Evolutionary conservation across 2,797 vertebrate genomes (phyloP).

Genomic region (Muscicapa comitata): DNA sequence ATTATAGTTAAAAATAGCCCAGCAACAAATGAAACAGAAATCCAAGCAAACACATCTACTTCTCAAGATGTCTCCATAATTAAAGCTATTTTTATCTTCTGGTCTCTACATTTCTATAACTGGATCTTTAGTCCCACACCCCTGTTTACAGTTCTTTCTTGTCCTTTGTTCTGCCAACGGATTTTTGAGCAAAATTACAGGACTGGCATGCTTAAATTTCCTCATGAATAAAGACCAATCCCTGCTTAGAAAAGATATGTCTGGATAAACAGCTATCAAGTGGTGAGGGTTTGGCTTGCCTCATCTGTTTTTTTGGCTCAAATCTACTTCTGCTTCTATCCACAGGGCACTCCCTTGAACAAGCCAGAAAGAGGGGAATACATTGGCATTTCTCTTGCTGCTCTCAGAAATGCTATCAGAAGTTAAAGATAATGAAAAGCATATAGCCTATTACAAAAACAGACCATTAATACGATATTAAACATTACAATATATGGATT

Average conservation of each 20-base stretch:
- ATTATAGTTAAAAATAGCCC: background rate
- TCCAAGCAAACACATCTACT: background rate
- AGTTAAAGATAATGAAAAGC: background rate
- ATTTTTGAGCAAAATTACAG: conserved; percentile 32
- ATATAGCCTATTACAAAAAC: background rate
- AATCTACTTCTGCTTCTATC: background rate
- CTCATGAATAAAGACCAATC: conserved; percentile 1
- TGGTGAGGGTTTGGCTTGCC: background rate
- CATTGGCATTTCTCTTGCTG: background rate
- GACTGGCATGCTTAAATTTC: background rate
- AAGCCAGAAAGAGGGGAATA: background rate
- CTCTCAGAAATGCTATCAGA: background rate
- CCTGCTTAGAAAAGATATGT: background rate
- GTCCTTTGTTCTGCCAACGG: conserved; percentile 6
- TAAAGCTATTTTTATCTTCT: conserved; percentile 7
- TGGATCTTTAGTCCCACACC: background rate
- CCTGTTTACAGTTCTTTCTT: background rate
- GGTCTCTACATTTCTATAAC: background rate
- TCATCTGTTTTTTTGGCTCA: background rate
- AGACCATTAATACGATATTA: background rate
- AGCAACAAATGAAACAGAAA: background rate
- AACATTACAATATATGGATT: background rate
- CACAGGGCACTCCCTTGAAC: background rate
- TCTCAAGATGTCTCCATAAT: background rate
- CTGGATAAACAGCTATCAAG: background rate